These are phyloP conservation scores for Vireo griseus DNA, from an alignment of 2,797 vertebrate species.

Conservation along the genomic window DNA sequence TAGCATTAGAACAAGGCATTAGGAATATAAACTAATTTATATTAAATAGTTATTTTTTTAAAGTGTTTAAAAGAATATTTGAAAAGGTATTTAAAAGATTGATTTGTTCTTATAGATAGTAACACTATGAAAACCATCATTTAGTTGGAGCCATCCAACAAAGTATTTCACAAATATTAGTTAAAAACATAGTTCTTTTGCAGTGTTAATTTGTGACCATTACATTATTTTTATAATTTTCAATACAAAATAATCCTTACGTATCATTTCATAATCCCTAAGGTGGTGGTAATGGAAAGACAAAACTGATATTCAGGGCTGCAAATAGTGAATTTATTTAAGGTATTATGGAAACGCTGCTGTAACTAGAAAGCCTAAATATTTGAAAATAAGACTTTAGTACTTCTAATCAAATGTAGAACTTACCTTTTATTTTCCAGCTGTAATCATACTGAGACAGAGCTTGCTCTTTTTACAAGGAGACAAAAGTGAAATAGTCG, in stretches of 20 bases:
- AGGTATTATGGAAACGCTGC: not conserved
- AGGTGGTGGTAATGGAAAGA: not conserved
- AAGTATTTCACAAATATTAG: not conserved
- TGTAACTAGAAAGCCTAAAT: not conserved
- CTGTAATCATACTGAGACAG: not conserved
- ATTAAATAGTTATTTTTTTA: not conserved
- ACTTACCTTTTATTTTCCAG: not conserved
- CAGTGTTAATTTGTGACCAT: not conserved
- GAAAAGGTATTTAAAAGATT: not conserved
- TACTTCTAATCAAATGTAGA: not conserved
- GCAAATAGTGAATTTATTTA: not conserved
- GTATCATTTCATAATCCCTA: not conserved
- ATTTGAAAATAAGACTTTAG: not conserved
- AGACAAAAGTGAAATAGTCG: not conserved
- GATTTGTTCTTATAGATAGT: not conserved
- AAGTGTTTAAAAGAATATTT: not conserved
- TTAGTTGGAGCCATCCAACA: not conserved
- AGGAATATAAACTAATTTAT: not conserved
- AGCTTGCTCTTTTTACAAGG: not conserved
- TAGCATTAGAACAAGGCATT: not conserved
- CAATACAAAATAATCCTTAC: not conserved
- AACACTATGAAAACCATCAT: not conserved
- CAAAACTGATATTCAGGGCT: not conserved
- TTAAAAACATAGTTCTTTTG: not conserved
- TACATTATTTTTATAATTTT: not conserved